Percentiles rank a stretch among this genome's conserved stretches.
phyloP scores from a whole-genome alignment of 2,113 vertebrate genomes.

The Ptyas mucosa region DNA sequence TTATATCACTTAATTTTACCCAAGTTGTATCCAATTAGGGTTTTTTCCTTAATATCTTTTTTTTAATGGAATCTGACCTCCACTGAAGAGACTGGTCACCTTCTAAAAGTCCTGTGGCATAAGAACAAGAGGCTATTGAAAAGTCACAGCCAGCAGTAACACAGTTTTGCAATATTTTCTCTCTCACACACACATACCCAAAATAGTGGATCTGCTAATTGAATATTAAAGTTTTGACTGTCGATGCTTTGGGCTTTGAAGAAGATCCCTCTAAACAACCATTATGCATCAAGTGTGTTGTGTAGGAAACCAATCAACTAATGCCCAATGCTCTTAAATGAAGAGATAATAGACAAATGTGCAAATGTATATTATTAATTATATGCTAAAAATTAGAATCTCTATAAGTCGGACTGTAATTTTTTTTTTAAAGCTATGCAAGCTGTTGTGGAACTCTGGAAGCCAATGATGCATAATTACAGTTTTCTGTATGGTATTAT shows the following conservation, averaged over 20 bases:
- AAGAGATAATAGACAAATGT: neutral
- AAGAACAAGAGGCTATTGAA: conserved; percentile 7
- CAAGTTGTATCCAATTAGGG: conserved; percentile 41
- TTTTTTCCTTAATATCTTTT: conserved; percentile 46
- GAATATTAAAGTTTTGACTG: conserved; percentile 44
- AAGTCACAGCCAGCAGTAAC: neutral
- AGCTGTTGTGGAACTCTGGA: neutral
- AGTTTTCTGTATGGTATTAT: neutral
- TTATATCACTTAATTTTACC: conserved; percentile 39
- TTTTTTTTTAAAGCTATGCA: neutral
- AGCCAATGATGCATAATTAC: neutral
- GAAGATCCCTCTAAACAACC: neutral
- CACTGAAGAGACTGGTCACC: neutral
- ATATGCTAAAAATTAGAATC: neutral
- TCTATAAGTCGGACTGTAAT: neutral
- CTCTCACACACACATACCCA: too few relatives aligned
- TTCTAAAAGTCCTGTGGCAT: conserved; percentile 1
- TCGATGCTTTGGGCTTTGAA: conserved; percentile 9
- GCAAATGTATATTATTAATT: neutral
- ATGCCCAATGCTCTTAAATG: neutral
- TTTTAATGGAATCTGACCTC: conserved; percentile 29
- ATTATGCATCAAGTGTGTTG: neutral
- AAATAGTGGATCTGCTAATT: conserved; percentile 10
- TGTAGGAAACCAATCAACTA: neutral
- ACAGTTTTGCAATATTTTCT: neutral